Conservation (phyloP, 1,140 invertebrate genomes). For the Hyles vespertilio region DNA sequence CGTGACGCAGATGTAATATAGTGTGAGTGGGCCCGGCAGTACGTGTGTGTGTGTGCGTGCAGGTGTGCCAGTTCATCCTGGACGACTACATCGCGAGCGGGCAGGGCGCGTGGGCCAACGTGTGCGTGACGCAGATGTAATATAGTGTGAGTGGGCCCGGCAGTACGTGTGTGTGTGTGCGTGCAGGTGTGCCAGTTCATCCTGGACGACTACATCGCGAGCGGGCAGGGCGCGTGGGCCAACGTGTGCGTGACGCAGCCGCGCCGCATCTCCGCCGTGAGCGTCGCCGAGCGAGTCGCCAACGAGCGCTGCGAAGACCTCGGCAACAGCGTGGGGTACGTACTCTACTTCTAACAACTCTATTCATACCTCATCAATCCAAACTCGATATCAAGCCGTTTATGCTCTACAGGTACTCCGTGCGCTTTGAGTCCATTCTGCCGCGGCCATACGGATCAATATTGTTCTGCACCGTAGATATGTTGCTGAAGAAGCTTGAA, state of each 20-base stretch:
- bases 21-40: no score
- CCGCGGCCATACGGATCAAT: conserved; percentile 95
- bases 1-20: no score
- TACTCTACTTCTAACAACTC: neutral
- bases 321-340: conserved; percentile 85
- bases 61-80: no score
- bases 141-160: no score
- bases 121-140: no score
- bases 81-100: no score
- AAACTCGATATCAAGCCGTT: neutral
- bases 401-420: conserved; percentile 80
- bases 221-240: conserved; percentile 87
- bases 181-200: conserved; percentile 93
- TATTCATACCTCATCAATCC: no score
- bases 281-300: conserved; percentile 93
- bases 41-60: no score
- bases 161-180: neutral
- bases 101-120: no score
- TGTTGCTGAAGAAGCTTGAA: conserved; percentile 93
- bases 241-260: conserved; percentile 96
- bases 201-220: conserved; percentile 94
- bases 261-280: conserved; percentile 94
- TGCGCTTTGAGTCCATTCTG: conserved; percentile 92
- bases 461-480: conserved; percentile 97
- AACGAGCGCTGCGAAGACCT: conserved; percentile 90